Evolutionary conservation across 1,140 invertebrate species (phyloP).

Genomic region (Anastatus disparis): DNA sequence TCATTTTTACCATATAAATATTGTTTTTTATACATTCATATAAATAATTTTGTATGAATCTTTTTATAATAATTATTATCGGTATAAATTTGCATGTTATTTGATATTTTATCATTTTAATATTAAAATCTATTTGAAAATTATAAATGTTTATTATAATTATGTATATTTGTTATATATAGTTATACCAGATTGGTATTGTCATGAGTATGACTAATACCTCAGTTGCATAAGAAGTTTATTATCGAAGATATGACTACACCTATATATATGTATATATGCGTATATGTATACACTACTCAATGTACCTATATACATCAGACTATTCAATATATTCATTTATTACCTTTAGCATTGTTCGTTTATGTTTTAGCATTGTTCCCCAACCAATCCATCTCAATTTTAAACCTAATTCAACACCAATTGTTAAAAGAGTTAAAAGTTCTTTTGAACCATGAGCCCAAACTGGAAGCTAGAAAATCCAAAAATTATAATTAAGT

Average conservation of each 20-base stretch:
- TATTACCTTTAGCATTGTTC: conserved; percentile 86
- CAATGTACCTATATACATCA: too few species aligned
- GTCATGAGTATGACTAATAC: conserved; percentile 13
- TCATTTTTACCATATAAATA: background rate
- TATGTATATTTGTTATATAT: too few species aligned
- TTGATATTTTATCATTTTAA: background rate
- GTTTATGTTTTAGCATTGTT: conserved; percentile 84
- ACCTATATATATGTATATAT: background rate
- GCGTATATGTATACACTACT: too few species aligned
- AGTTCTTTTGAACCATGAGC: conserved; percentile 88
- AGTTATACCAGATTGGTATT: conserved; percentile 39
- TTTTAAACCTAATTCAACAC: conserved; percentile 82
- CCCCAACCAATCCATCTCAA: conserved; percentile 86
- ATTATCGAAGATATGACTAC: too few species aligned
- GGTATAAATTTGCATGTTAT: background rate
- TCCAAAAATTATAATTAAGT: conserved; percentile 15
- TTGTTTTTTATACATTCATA: too few species aligned
- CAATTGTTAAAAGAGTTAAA: conserved; percentile 79
- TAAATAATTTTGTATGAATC: too few species aligned
- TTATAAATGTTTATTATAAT: too few species aligned
- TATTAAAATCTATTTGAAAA: background rate
- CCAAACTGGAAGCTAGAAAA: conserved; percentile 75
- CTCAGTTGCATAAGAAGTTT: conserved; percentile 4
- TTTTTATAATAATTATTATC: too few species aligned
- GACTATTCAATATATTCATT: background rate